Percentiles rank a stretch among this genome's conserved stretches.
These are phyloP conservation scores for Tetrao urogallus DNA, from an alignment of 2,113 vertebrate genomes.

Conservation along the genomic window DNA sequence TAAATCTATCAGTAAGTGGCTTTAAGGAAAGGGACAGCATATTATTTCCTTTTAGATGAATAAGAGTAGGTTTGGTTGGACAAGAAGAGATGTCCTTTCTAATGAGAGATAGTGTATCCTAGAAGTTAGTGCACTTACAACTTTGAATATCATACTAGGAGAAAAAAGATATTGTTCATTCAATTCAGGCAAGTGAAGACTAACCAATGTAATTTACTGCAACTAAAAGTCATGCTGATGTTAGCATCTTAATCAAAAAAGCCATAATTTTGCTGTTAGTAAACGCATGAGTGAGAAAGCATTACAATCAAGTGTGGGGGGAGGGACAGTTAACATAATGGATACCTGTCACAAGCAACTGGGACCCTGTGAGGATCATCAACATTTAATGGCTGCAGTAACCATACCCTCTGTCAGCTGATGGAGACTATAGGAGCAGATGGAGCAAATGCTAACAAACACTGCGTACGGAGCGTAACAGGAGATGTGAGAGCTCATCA, in stretches of 20 bases:
- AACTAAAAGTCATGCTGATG: neutral
- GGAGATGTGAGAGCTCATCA: conserved; percentile 44
- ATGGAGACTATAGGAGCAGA: conserved; percentile 28
- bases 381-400: conserved; percentile 49
- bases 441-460: conserved; percentile 41
- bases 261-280: neutral
- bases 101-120: neutral
- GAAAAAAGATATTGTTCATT: neutral
- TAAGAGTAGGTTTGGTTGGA: neutral
- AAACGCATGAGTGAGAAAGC: neutral
- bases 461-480: neutral
- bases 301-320: neutral
- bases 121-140: neutral
- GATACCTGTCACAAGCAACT: conserved; percentile 1
- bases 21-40: neutral
- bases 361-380: neutral
- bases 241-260: neutral
- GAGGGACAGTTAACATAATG: neutral
- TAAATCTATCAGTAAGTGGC: neutral
- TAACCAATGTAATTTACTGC: neutral
- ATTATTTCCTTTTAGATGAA: neutral
- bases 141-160: neutral
- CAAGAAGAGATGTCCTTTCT: neutral
- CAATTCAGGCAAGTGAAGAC: neutral
- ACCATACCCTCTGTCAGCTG: conserved; percentile 34